These are phyloP conservation scores for Neocrepidodera transversa DNA, from an alignment of 2,888 invertebrate species.

Conservation along the genomic window DNA sequence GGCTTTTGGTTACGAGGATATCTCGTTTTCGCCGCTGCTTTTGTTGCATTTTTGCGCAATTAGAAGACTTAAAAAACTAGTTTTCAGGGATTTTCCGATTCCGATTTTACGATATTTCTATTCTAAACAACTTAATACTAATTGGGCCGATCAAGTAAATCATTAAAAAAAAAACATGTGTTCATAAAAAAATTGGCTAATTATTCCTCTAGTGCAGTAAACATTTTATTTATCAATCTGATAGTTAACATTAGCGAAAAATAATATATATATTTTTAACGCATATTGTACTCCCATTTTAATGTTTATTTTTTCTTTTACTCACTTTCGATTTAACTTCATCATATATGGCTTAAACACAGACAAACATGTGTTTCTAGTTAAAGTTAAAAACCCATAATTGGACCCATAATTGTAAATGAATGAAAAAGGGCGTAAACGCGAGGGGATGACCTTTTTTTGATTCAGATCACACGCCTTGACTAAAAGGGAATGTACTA, in stretches of 20 bases:
- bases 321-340: too few species aligned
- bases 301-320: too few species aligned
- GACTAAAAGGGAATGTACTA: constrained; percentile 16
- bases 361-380: constrained; percentile 50
- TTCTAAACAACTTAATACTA: too few species aligned
- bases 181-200: too few species aligned
- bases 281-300: too few species aligned
- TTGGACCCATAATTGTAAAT: constrained; percentile 48
- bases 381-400: constrained; percentile 48
- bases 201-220: too few species aligned
- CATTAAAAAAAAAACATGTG: too few species aligned
- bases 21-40: constrained; percentile 15
- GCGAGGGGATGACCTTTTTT: constrained; percentile 29
- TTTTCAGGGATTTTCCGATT: constrained; percentile 18
- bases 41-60: constrained; percentile 21
- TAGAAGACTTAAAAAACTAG: constrained; percentile 7
- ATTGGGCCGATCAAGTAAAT: too few species aligned
- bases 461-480: constrained; percentile 32
- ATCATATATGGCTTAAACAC: too few species aligned
- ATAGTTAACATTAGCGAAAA: too few species aligned
- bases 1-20: constrained; percentile 25
- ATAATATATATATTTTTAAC: too few species aligned
- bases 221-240: too few species aligned
- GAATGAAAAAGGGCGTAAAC: constrained; percentile 33
- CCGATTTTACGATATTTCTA: constrained; percentile 15